These are phyloP conservation scores for Stictocephala bisonia DNA, from an alignment of 2,888 invertebrate genomes.

Conservation along the genomic window DNA sequence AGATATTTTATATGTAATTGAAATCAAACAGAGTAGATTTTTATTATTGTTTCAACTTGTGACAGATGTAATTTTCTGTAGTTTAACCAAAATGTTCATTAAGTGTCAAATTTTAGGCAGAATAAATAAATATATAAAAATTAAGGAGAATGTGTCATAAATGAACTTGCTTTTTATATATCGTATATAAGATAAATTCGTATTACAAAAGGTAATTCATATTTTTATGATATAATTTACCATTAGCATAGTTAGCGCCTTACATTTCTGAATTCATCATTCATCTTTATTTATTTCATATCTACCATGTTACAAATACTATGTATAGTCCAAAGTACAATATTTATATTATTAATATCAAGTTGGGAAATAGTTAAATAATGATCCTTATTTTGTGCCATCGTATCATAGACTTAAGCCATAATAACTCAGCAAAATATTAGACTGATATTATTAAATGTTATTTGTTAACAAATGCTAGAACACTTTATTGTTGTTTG, in stretches of 20 bases:
- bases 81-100: too few species aligned
- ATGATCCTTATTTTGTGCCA: conserved; percentile 38
- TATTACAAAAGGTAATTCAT: too few species aligned
- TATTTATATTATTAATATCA: conserved; percentile 29
- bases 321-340: conserved; percentile 39
- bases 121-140: too few species aligned
- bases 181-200: too few species aligned
- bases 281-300: conserved; percentile 36
- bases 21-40: too few species aligned
- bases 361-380: conserved; percentile 23
- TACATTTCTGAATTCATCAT: conserved; percentile 8
- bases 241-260: not conserved
- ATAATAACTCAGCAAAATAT: conserved; percentile 34
- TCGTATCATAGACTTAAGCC: conserved; percentile 41
- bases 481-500: conserved; percentile 42
- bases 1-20: too few species aligned
- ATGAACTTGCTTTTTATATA: too few species aligned
- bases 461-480: conserved; percentile 43
- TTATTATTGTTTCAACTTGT: too few species aligned
- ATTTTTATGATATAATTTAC: not conserved
- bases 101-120: too few species aligned
- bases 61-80: too few species aligned
- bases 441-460: conserved; percentile 47
- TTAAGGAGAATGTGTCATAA: too few species aligned
- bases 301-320: conserved; percentile 7